phyloP scores from a whole-genome alignment of 1,140 invertebrate species.

The Drosophila nigrodunni region DNA sequence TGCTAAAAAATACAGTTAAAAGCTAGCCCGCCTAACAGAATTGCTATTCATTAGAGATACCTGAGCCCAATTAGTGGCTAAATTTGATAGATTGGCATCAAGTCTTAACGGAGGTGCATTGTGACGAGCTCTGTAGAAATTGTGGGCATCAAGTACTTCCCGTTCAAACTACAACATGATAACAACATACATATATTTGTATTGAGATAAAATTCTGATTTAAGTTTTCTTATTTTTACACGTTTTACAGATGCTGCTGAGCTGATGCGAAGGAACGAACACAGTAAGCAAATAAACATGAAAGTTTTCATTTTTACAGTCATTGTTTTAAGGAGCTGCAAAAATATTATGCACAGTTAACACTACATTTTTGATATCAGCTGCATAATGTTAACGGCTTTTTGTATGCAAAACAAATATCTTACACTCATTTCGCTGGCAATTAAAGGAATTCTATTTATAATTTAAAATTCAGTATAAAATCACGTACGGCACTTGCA shows the following conservation, averaged over 20 bases:
- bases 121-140: conserved; percentile 53
- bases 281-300: conserved; percentile 8
- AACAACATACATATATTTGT: neutral
- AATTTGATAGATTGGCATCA: conserved; percentile 23
- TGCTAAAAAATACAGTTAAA: conserved; percentile 28
- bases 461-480: conserved; percentile 14
- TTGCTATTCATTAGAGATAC: conserved; percentile 11
- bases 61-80: conserved; percentile 63
- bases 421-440: conserved; percentile 38
- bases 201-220: neutral
- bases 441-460: conserved; percentile 8
- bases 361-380: neutral
- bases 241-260: conserved; percentile 4
- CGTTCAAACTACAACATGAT: conserved; percentile 45
- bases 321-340: conserved; percentile 11
- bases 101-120: conserved; percentile 42
- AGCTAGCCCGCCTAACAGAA: neutral
- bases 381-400: neutral
- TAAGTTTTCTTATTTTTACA: neutral
- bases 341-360: neutral
- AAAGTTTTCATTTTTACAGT: neutral
- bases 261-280: neutral
- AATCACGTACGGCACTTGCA: conserved; percentile 12
- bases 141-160: conserved; percentile 65
- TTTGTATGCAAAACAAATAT: neutral